Base-by-base conservation (phyloP, 2,797 vertebrate species). In the Rhynchotus rufescens region DNA sequence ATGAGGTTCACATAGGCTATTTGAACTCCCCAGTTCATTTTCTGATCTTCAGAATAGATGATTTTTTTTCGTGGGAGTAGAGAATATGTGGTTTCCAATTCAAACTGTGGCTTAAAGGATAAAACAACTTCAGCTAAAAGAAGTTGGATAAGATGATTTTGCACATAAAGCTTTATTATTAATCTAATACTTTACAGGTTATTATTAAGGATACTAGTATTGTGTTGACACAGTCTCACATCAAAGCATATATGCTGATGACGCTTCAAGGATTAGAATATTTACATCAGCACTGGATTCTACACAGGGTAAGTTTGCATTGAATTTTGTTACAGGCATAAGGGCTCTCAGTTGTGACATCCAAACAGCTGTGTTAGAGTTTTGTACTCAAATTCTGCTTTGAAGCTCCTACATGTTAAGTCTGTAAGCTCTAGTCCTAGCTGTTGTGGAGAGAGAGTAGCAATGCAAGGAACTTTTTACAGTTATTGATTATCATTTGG, bases 121-220 rank as follows among this genome's bases (percentile, higher is more conserved):
- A 30, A 85, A 45, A 22, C 38, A 45, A 68, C 7, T 85, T 80
- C n/a, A 67, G 3, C 20, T 62, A 19, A 79, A 82, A 51, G 32
- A 84, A 34, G 22, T 12, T 6, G 42, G 34, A 6, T 61, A 47
- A 67, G 10, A 66, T 87, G n/a, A 28, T 66, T 40, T 51, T 82
- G 9, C 26, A 5, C 32, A 4, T 5, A 57, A 67, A 92, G 15
- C 32, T 78, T 89, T 88, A 51, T 49, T 44, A 4, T 75, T 11
- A 30, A 30, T 69, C 71, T 71, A 66, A 85, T 8, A 3, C 19
- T 94, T 86, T 76, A 59, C 95, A 99, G 99, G 99, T 99, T 91
- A 99, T 99, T 94, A 99, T 99, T 97, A 99, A 99, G 96, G 99
- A 99, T 97, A 99, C 98, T 36, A 99, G 99, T 94, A 98, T 99